Evolutionary conservation across 2,888 invertebrate genomes (phyloP), one percentile per base, ranked within the genome.

Genomic region (Amphipoea lucens): DNA sequence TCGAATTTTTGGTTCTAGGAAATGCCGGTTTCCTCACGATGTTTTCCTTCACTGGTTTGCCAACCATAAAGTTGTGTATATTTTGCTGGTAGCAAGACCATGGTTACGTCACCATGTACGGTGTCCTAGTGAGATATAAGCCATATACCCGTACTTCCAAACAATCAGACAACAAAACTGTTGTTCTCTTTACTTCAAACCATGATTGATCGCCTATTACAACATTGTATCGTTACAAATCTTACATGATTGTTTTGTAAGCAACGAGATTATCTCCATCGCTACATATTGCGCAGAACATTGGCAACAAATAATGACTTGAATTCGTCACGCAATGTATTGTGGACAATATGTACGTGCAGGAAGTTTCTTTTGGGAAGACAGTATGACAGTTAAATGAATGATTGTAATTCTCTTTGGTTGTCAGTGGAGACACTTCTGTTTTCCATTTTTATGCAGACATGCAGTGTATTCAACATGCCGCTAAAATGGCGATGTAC

Each of bases 191-290:
- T 36, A 51, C 51, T 12, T 29, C 74, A 79, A 23, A 57, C 29
- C 5, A 67, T 76, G 73, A 83, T 84, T 80, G 84, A 84, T 84
- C 42, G 57, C n/a, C 29, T 45, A 60, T 83, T 83, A 63, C 74
- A 60, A 75, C 68, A 69, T 12, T 20, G 48, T 36, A 73, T 74
- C 69, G 66, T 75, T 65, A 74, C 67, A 74, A 76, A 82, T 71
- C 36, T 62, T 40, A 75, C 68, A 70, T 65, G 54, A 78, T 36
- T 74, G 66, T 79, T 74, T 70, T 76, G 76, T 68, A 57, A 71
- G 74, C 60, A 62, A 69, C 29, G 9, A 48, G 20, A 82, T 78
- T 75, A 79, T 60, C 71, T 69, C 40, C n/a, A 77, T 29, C 40
- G 54, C 63, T 66, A 85, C 68, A 72, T 68, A 73, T 82, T 79